phyloP scores from a whole-genome alignment of 2,113 vertebrate genomes.

The Coracopsis vasa region DNA sequence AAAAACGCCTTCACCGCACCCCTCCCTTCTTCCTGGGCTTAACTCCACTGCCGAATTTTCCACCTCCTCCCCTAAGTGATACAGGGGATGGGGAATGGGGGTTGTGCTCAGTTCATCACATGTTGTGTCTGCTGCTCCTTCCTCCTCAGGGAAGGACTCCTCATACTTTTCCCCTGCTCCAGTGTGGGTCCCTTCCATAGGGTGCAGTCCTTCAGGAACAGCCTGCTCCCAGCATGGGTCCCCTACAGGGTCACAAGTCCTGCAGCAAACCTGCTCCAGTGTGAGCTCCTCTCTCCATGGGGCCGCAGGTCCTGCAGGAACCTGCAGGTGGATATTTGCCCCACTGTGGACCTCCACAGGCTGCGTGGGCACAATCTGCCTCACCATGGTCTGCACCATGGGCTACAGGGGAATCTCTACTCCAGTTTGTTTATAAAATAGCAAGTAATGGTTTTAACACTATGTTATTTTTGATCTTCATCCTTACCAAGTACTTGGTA shows the following conservation, averaged over 20 bases:
- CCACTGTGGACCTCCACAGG: neutral
- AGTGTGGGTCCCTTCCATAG: neutral
- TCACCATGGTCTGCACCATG: neutral
- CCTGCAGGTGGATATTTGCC: neutral
- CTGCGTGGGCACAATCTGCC: no score
- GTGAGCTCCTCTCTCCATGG: neutral
- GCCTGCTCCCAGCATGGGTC: no score
- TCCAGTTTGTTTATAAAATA: neutral
- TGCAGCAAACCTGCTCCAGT: neutral
- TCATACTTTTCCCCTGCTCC: neutral
- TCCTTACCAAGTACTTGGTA: neutral
- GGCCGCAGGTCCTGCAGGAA: neutral
- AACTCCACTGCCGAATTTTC: neutral
- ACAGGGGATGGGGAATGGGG: neutral
- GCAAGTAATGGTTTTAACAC: neutral
- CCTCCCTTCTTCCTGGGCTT: neutral
- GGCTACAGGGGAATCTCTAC: neutral
- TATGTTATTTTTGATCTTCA: neutral
- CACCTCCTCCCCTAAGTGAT: neutral
- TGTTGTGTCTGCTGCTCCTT: neutral
- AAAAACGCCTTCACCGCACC: neutral
- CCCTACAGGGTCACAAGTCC: neutral
- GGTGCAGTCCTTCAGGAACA: no score
- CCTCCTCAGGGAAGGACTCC: neutral
- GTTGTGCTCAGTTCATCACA: neutral